phyloP scores from a whole-genome alignment of 1,140 invertebrate species.

The Brachionus rubens region DNA sequence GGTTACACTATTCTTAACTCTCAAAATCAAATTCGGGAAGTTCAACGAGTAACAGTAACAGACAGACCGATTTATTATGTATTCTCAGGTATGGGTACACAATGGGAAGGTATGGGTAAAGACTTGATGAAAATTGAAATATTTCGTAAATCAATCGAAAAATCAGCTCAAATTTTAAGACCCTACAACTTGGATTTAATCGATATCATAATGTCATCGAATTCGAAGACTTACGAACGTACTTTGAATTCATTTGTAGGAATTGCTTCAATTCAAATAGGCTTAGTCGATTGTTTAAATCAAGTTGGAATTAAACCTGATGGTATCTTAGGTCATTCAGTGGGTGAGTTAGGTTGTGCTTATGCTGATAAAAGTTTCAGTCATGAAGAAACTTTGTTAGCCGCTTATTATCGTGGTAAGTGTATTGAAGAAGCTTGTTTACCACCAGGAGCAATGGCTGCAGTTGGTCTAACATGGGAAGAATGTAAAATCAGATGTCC shows the following conservation, averaged over 20 bases:
- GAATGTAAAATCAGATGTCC: slow-evolving; percentile 72
- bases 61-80: slow-evolving; percentile 81
- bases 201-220: slow-evolving; percentile 73
- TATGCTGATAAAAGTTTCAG: slow-evolving; percentile 93
- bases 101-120: slow-evolving; percentile 90
- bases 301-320: slow-evolving; percentile 76
- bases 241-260: slow-evolving; percentile 83
- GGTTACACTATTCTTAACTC: slow-evolving; percentile 72
- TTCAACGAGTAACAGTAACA: not conserved
- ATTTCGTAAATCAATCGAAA: slow-evolving; percentile 74
- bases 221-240: slow-evolving; percentile 73
- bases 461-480: slow-evolving; percentile 79
- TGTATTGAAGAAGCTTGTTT: slow-evolving; percentile 77
- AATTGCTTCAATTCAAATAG: slow-evolving; percentile 91
- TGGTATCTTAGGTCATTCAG: slow-evolving; percentile 91
- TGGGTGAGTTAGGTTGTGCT: slow-evolving; percentile 72
- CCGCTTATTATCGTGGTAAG: slow-evolving; percentile 84
- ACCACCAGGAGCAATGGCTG: slow-evolving; percentile 75
- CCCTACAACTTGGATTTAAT: slow-evolving; percentile 76
- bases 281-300: slow-evolving; percentile 78
- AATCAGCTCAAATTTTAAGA: slow-evolving; percentile 71
- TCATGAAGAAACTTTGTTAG: slow-evolving; percentile 82
- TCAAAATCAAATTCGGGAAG: not conserved
- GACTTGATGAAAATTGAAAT: slow-evolving; percentile 74
- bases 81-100: slow-evolving; percentile 92